Evolutionary conservation across 2,113 vertebrate genomes (phyloP).

Genomic region (Rynchops niger): DNA sequence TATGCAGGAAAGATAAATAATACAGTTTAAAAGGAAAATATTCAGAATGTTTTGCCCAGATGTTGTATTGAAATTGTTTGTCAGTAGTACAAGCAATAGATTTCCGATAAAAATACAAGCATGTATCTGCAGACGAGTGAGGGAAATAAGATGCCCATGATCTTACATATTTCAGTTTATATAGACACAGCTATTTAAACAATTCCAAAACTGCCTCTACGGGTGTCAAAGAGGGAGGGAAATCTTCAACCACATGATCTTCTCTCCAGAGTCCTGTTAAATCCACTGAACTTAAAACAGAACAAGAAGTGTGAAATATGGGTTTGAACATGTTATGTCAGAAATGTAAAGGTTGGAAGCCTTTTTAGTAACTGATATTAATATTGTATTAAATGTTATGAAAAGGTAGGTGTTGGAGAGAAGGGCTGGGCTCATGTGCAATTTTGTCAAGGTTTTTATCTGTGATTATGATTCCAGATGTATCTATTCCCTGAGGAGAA

Average conservation of each 20-base stretch:
- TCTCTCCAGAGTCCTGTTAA: conserved; percentile 82
- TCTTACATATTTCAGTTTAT: conserved; percentile 36
- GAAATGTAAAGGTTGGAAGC: conserved; percentile 77
- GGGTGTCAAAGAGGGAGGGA: conserved; percentile 76
- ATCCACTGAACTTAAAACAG: conserved; percentile 82
- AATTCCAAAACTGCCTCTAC: conserved; percentile 73
- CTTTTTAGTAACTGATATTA: conserved; percentile 80
- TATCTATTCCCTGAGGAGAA: conserved; percentile 75
- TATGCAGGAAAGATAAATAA: conserved; percentile 5
- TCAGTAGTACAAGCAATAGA: background rate
- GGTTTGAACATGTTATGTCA: conserved; percentile 79
- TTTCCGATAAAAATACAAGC: background rate
- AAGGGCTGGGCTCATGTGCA: conserved; percentile 76
- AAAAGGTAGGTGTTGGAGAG: conserved; percentile 72
- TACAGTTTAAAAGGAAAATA: background rate
- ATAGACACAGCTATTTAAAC: conserved; percentile 68
- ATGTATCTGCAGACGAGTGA: background rate
- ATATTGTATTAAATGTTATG: conserved; percentile 83
- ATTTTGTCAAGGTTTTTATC: conserved; percentile 83
- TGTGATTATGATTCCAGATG: conserved; percentile 82
- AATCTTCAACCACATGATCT: conserved; percentile 76
- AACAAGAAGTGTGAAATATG: conserved; percentile 81
- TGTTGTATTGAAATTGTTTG: conserved; percentile 6
- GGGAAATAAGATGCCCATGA: background rate
- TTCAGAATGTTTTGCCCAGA: conserved; percentile 6